Conservation (phyloP, 1,140 invertebrate genomes). For the Nymphalis io region DNA sequence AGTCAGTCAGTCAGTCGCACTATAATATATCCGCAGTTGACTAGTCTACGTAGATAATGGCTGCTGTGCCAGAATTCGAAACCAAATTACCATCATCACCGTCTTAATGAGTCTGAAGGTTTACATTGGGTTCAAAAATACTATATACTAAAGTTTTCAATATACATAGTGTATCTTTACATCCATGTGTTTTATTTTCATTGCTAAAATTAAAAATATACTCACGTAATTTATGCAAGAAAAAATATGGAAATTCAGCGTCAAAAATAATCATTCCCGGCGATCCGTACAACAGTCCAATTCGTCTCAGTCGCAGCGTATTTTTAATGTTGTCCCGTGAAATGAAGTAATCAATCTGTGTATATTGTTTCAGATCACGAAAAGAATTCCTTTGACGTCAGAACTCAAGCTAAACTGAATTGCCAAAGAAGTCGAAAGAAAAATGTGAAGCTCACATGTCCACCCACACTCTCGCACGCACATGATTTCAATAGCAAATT, state of each 20-base stretch:
- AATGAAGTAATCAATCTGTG: constrained; percentile 8
- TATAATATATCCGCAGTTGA: no score
- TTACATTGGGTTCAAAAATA: no score
- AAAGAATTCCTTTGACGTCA: constrained; percentile 18
- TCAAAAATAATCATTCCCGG: background rate
- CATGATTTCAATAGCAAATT: constrained; percentile 74
- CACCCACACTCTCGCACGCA: constrained; percentile 47
- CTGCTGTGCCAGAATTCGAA: no score
- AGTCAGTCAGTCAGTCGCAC: no score
- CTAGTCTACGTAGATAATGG: no score
- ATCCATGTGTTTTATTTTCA: no score
- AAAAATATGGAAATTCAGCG: background rate
- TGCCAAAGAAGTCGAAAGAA: constrained; percentile 34
- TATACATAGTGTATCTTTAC: no score
- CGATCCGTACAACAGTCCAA: background rate
- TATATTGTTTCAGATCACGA: constrained; percentile 53
- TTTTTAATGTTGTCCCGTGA: background rate
- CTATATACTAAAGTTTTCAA: no score
- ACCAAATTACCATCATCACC: no score
- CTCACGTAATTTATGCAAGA: background rate
- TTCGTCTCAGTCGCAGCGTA: background rate
- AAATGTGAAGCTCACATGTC: constrained; percentile 59
- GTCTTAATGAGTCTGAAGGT: no score
- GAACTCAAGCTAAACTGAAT: constrained; percentile 26
- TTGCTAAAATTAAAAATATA: no score